Evolutionary conservation across 2,113 vertebrate species (phyloP).

Genomic region (Spea multiplicata): DNA sequence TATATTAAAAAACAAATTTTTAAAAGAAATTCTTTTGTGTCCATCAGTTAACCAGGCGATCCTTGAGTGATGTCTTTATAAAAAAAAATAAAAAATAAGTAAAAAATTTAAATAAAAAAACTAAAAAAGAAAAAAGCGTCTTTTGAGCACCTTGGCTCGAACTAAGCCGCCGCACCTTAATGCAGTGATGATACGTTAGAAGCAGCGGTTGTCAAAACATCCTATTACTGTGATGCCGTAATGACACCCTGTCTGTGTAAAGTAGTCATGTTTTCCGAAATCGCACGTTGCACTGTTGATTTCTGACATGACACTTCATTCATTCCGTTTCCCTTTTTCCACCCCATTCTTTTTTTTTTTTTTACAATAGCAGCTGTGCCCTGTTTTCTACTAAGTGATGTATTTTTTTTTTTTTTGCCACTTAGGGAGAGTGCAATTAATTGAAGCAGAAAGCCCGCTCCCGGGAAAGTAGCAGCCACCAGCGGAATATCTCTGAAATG

Average conservation of each 20-base stretch:
- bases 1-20: too few relatives aligned
- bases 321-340: conserved; percentile 63
- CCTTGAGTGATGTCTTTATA: conserved; percentile 69
- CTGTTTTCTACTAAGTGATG: conserved; percentile 73
- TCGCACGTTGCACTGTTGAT: conserved; percentile 82
- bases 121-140: conserved; percentile 49
- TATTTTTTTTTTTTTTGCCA: conserved; percentile 62
- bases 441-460: conserved; percentile 61
- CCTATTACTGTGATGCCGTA: conserved; percentile 86
- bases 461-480: conserved; percentile 43
- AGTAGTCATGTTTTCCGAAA: conserved; percentile 82
- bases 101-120: too few relatives aligned
- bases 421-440: conserved; percentile 72
- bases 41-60: conserved; percentile 66
- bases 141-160: conserved; percentile 64
- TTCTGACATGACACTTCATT: conserved; percentile 81
- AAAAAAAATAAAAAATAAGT: conserved; percentile 43
- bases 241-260: conserved; percentile 94
- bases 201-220: conserved; percentile 87
- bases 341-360: conserved; percentile 53
- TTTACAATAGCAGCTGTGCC: conserved; percentile 74
- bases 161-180: conserved; percentile 83
- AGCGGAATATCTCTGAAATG: conserved; percentile 46
- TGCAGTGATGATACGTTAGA: conserved; percentile 97
- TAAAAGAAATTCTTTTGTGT: too few relatives aligned